These are phyloP conservation scores for Mormyrus proboscirostris DNA, from an alignment of 2,797 vertebrate species.

Conservation along the genomic window DNA sequence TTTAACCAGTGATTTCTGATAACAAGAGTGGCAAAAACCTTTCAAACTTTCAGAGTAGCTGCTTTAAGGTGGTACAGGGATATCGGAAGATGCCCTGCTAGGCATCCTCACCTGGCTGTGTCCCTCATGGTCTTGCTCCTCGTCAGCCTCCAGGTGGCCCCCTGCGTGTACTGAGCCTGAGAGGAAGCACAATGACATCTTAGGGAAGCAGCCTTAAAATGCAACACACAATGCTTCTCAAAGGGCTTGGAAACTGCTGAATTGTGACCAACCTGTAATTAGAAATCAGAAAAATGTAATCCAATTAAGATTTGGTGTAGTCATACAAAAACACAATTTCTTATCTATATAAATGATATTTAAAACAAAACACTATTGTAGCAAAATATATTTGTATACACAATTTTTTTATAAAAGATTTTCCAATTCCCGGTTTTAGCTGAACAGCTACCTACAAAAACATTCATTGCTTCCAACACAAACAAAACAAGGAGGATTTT, in stretches of 20 bases:
- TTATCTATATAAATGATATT: neutral
- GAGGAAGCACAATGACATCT: neutral
- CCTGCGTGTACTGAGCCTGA: constrained; percentile 37
- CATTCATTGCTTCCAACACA: neutral
- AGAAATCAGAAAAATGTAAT: neutral
- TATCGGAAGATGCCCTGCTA: neutral
- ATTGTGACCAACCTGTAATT: neutral
- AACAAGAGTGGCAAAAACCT: neutral
- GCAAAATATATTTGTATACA: neutral
- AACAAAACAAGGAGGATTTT: neutral
- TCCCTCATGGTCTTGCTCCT: constrained; percentile 18
- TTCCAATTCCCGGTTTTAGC: neutral
- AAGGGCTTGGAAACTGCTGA: neutral
- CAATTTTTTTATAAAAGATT: neutral
- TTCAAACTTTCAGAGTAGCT: neutral
- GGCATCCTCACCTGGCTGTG: constrained; percentile 41
- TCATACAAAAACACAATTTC: neutral
- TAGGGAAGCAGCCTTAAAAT: neutral
- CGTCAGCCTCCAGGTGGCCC: constrained; percentile 21
- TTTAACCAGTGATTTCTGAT: neutral
- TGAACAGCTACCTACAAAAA: neutral
- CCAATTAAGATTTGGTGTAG: neutral
- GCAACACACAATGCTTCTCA: neutral
- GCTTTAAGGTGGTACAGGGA: neutral
- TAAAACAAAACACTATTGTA: neutral